Base-by-base conservation (phyloP, 2,113 vertebrate species). In the Puffinus mauretanicus region DNA sequence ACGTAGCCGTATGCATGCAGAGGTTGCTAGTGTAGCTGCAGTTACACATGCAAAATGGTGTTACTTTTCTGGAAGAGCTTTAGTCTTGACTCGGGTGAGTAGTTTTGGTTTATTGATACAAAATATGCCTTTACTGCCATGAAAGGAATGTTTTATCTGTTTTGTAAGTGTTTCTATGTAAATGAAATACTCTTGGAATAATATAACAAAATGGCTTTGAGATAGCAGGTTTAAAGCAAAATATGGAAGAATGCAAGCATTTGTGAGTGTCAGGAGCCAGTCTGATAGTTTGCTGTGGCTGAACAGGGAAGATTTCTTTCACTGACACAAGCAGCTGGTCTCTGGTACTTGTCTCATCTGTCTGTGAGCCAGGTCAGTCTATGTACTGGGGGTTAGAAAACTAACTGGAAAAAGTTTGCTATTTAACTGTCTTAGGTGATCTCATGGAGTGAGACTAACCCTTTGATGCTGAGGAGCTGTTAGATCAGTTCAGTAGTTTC, bases 21-120 rank as follows among this genome's bases (percentile, higher is more conserved):
- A 52, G 36, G 1, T 69, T 60, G 61, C n/a, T 52, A 1, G 4
- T 47, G 13, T 51, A 58, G 64, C 16, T 32, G 44, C 40, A 14
- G 47, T 72, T 71, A 16, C 0, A 0, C 22, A 6, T 0, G 1
- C 49, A 57, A 21, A 72, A 40, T 52, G 22, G 30, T 66, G 57
- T 2, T 84, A 4, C 5, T 73, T 84, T 75, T 46, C 25, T 78
- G 57, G 32, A 76, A 85, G 65, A 57, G 16, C 27, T 57, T 73
- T 55, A 64, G 0, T 1, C 0, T 47, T 72, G 47, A 40, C 29
- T 70, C 40, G 21, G 10, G 18, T 26, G 32, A 82, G 27, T 67
- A 36, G 36, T 49, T 91, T 78, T 77, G 34, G 26, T 81, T 80
- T 90, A 61, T 58, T 84, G 44, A 34, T 75, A 60, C 19, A 64